Evolutionary conservation across 92 coral and sea anemone species (phyloP), one percentile per base, ranked within the genome.

Genomic region (Heteractis magnifica): DNA sequence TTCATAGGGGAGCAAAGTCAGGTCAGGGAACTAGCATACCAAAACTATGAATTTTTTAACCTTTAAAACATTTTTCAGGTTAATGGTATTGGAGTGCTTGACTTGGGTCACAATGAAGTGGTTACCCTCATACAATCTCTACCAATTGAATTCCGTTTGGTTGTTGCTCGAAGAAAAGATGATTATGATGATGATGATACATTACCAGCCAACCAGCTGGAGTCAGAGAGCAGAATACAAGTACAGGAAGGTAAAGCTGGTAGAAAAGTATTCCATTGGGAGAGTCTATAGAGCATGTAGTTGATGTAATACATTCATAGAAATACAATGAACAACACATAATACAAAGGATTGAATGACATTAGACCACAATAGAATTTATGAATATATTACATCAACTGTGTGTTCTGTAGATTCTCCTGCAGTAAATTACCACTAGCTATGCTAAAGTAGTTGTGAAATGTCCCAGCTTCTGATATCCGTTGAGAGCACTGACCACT

Each of bases 31-130:
- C 34, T 26, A 26, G 34, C 34, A 34, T 34, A 58, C 16, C 64
- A 58, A 10, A 12, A 4, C 16, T 10, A 58, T 4, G 0, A 64
- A 8, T 64, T 64, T 4, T 15, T 41, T 53, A 16, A 62, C 15
- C 55, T 64, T 48, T 20, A 13, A 19, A 50, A 49, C n/a, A 15
- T 14, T 48, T 11, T 77, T 44, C 74, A 97, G 99, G 95, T 97
- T 70, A 90, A 97, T 82, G 95, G 99, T 4, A 81, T 85, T 19
- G 92, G 93, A 53, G 97, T 97, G 10, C 86, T 97, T 81, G 99
- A 97, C 88, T 81, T 94, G 91, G 93, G 95, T 34, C 99, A 97
- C 81, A 92, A 82, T 70, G 98, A 97, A 15, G 99, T 97, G 4
- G 99, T 97, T 49, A 75, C 98, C 19, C 85, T 97, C 19, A 97